These are phyloP conservation scores for Tenthredo mesomela DNA, from an alignment of 2,888 invertebrate genomes.

Conservation along the genomic window DNA sequence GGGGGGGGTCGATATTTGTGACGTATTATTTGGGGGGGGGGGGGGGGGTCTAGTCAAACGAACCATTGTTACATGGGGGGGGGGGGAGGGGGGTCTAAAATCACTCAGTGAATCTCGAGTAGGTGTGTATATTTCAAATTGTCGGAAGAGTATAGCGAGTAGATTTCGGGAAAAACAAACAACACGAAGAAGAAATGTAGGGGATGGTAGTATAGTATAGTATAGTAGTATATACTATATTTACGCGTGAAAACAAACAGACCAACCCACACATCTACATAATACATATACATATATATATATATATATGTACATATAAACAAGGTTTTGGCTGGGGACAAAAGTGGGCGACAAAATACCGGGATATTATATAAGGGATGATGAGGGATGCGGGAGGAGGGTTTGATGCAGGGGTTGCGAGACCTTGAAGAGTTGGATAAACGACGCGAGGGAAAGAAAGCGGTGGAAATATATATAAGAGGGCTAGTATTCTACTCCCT, in stretches of 20 bases:
- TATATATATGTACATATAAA: background rate
- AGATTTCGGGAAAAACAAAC: background rate
- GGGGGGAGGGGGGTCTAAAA: no score
- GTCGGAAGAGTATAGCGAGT: background rate
- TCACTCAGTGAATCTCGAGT: background rate
- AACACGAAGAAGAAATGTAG: background rate
- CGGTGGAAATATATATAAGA: slow-evolving; percentile 10
- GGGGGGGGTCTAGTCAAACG: no score
- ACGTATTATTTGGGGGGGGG: no score
- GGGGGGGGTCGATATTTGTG: no score
- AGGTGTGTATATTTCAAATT: background rate
- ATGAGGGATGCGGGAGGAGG: no score
- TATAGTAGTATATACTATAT: background rate
- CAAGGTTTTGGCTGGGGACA: background rate
- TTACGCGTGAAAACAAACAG: slow-evolving; percentile 38
- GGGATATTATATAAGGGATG: background rate
- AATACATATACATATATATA: background rate
- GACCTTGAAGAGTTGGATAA: slow-evolving; percentile 41
- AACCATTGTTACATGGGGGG: no score
- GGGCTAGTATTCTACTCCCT: slow-evolving; percentile 25
- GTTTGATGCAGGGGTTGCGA: background rate
- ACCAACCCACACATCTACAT: background rate
- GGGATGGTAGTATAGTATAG: background rate
- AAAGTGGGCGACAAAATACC: slow-evolving; percentile 20
- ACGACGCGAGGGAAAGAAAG: background rate